phyloP scores from a whole-genome alignment of 2,113 vertebrate species.

The Cryptotis parvus region DNA sequence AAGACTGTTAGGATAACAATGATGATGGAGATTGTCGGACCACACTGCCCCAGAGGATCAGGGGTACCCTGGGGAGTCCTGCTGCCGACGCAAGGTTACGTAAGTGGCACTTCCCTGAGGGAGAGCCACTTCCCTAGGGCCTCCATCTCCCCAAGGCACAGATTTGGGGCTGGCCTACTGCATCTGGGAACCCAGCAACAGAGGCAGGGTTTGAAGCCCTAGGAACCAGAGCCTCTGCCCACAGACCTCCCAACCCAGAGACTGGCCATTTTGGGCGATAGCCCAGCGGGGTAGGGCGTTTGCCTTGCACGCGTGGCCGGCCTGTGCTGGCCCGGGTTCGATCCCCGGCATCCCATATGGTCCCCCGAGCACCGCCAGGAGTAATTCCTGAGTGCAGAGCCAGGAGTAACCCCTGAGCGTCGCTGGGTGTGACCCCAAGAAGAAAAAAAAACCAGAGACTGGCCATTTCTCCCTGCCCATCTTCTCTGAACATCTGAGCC shows the following conservation, averaged over 20 bases:
- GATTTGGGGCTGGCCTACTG: not conserved
- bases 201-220: slow-evolving; percentile 5
- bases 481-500: not conserved
- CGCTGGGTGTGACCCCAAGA: no score
- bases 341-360: no score
- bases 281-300: no score
- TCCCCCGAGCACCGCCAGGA: no score
- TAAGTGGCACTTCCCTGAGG: slow-evolving; percentile 54
- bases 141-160: not conserved
- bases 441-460: no score
- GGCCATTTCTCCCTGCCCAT: not conserved
- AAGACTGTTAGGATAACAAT: slow-evolving; percentile 61
- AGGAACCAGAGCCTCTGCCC: not conserved
- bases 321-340: no score
- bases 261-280: not conserved
- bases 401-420: no score
- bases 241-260: no score
- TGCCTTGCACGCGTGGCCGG: no score
- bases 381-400: no score
- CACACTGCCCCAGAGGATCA: slow-evolving; percentile 71
- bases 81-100: slow-evolving; percentile 79
- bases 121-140: slow-evolving; percentile 50
- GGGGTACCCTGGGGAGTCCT: slow-evolving; percentile 61
- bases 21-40: slow-evolving; percentile 71
- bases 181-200: not conserved